A percentile compares a stretch with the other conserved stretches of the same genome.
Conservation (phyloP, 2,888 invertebrate genomes). For the Eilema caniola region DNA sequence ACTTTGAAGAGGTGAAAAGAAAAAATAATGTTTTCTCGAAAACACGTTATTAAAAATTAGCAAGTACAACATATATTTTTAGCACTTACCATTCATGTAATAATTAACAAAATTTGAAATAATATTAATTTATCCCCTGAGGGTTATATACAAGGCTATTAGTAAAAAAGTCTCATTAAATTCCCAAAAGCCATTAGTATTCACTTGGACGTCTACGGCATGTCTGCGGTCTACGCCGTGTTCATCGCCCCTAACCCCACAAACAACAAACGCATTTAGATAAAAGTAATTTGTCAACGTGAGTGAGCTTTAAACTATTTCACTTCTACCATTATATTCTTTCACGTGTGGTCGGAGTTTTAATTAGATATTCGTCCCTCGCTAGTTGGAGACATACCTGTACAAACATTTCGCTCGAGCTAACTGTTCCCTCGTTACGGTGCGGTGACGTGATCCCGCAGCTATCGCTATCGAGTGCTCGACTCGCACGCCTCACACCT, state of each 20-base stretch:
- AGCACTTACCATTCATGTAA: no score
- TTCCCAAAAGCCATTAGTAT: no score
- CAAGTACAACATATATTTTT: no score
- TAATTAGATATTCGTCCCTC: constrained; percentile 46
- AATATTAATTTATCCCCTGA: no score
- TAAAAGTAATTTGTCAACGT: not conserved
- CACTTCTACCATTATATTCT: not conserved
- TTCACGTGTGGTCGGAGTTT: constrained; percentile 26
- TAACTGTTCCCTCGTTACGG: constrained; percentile 67
- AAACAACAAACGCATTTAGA: not conserved
- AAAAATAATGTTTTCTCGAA: no score
- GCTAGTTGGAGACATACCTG: constrained; percentile 48
- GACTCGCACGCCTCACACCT: constrained; percentile 44
- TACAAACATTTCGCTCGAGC: constrained; percentile 60
- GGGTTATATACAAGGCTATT: no score
- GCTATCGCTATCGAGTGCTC: constrained; percentile 72
- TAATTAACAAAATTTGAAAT: no score
- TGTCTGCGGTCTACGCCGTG: not conserved
- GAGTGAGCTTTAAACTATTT: constrained; percentile 3
- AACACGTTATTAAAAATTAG: no score
- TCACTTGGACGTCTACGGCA: no score
- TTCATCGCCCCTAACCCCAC: no score
- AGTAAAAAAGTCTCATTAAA: no score
- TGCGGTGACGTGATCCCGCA: constrained; percentile 72
- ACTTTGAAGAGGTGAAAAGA: no score